Conservation (phyloP, 35 echinoderm and acorn worm genomes). For the Heliocidaris tuberculata region DNA sequence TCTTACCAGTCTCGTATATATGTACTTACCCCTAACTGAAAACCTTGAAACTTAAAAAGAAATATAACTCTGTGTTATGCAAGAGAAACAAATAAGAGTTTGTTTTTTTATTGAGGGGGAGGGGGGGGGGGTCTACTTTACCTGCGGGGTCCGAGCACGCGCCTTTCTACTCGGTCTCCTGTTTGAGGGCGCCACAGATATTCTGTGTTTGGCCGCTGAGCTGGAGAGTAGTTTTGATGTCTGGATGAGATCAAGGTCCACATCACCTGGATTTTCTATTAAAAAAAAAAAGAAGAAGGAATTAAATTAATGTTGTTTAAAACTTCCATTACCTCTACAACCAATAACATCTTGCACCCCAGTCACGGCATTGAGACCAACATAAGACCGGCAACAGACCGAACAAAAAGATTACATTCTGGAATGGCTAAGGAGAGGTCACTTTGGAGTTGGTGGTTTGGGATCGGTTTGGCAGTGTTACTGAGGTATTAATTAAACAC, state of each 20-base stretch:
- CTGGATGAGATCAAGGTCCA: slow-evolving; percentile 34
- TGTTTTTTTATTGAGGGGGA: neutral
- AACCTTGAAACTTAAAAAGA: neutral
- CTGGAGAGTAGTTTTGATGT: slow-evolving; percentile 26
- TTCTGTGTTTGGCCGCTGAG: slow-evolving; percentile 58
- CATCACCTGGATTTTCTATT: slow-evolving; percentile 22
- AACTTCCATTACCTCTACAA: neutral
- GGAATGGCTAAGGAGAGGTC: too few species aligned
- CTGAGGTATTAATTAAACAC: too few species aligned
- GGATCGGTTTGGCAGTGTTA: too few species aligned
- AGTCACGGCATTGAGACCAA: too few species aligned
- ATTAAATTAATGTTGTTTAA: neutral
- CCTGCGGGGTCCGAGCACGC: slow-evolving; percentile 35
- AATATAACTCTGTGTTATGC: neutral
- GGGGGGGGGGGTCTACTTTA: neutral
- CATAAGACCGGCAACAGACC: too few species aligned
- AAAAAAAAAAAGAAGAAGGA: neutral
- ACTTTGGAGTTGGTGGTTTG: too few species aligned
- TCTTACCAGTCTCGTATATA: neutral
- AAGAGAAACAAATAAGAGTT: neutral
- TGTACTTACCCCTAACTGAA: neutral
- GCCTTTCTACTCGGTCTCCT: slow-evolving; percentile 17
- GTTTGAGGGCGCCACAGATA: slow-evolving; percentile 50
- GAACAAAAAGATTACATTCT: too few species aligned
- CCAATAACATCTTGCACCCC: too few species aligned